Evolutionary conservation across 35 echinoderm and acorn worm species (phyloP).

Genomic region (Lytechinus pictus): DNA sequence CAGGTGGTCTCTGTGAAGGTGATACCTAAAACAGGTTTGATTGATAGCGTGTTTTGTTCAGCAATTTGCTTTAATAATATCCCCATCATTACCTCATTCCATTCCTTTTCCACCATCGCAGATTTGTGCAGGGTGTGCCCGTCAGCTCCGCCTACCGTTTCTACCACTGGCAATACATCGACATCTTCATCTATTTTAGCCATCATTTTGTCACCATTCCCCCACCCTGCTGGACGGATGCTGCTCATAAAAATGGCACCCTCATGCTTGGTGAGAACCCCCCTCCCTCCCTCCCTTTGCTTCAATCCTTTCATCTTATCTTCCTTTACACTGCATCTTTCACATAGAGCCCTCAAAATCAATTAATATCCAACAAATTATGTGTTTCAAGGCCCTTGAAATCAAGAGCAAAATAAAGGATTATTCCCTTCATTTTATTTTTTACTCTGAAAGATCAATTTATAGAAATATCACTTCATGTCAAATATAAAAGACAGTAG

Average conservation of each 20-base stretch:
- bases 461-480: too few species aligned
- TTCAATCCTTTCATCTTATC: not conserved
- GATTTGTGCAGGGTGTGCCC: conserved; percentile 90
- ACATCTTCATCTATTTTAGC: conserved; percentile 97
- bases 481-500: too few species aligned
- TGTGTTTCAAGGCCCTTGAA: too few species aligned
- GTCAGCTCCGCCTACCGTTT: conserved; percentile 77
- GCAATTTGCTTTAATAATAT: too few species aligned
- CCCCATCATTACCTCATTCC: not conserved
- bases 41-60: too few species aligned
- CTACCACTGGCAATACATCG: conserved; percentile 97
- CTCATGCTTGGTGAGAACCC: conserved; percentile 78
- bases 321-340: too few species aligned
- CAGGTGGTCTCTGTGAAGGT: too few species aligned
- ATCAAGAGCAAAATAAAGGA: too few species aligned
- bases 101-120: conserved; percentile 41
- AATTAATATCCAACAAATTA: too few species aligned
- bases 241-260: conserved; percentile 93
- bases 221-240: conserved; percentile 94
- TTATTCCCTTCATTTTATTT: too few species aligned
- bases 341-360: not conserved
- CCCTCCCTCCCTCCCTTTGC: not conserved
- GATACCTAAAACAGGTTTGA: too few species aligned
- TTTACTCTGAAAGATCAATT: too few species aligned
- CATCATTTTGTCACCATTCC: conserved; percentile 95